Evolutionary conservation across 2,113 vertebrate species (phyloP), one percentile per base, ranked within the genome.

Genomic region (Gobio gobio): DNA sequence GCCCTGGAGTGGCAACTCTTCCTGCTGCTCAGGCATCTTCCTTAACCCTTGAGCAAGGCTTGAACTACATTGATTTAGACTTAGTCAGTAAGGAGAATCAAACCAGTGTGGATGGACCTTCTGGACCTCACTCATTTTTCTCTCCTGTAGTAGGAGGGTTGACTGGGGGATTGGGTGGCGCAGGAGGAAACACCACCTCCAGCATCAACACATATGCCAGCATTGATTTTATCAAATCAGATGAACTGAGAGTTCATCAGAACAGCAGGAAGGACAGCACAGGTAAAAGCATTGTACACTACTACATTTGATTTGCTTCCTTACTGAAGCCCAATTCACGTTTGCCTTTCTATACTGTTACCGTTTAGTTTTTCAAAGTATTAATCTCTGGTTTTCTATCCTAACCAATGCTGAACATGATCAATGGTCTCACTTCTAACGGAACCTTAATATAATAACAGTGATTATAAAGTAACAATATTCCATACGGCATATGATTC

Each of bases 31-130:
- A 92, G 90, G 90, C 90, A 87, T 91, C 92, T 86, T 89, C 92
- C 90, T 91, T 91, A 78, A 89, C 93, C 47, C 85, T 92, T 61
- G 94, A 95, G 92, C 92, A 92, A 82, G 95, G 93, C 89, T 95
- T 97, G 89, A 96, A 96, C 90, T 97, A 96, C 49, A 93, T 96
- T 29, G 95, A 96, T 91, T 92, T 97, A 88, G 96, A 96, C 89
- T 91, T 96, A 89, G 93, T 90, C 88, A 85, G 90, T 68, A 94
- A 93, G 86, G 94, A 94, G 89, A 91, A 84, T 86, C 94, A 93
- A 85, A 83, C 92, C 45, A 92, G 89, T 90, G 90, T 82, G 72
- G 94, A 95, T 82, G 91, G 89, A 24, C 26, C 91, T 66, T 87
- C 93, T 68, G 87, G 89, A 9, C 54, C 91, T 88, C 93, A 93